These are phyloP conservation scores for Tapirus indicus DNA, from an alignment of 2,797 vertebrate genomes.

Conservation along the genomic window DNA sequence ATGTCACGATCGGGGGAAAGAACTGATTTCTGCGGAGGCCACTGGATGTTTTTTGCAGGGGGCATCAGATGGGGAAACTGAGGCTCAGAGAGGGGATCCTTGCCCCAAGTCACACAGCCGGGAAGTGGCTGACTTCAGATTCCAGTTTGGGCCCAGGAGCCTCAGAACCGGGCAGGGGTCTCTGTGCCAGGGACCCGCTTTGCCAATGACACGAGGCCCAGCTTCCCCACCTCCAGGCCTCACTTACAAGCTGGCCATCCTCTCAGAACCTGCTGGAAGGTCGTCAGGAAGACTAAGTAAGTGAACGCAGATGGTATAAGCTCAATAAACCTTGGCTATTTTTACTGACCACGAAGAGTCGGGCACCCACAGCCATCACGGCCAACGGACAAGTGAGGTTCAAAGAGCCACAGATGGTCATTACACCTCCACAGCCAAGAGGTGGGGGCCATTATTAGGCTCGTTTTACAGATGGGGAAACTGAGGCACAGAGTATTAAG, in stretches of 20 bases:
- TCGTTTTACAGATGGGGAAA: background rate
- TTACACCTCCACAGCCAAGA: background rate
- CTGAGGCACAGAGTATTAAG: background rate
- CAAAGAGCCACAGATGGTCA: background rate
- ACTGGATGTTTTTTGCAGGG: background rate
- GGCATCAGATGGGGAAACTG: background rate
- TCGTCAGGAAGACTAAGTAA: background rate
- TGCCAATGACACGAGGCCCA: background rate
- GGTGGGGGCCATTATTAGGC: background rate
- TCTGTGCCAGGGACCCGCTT: background rate
- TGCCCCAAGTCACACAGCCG: background rate
- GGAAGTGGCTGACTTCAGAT: background rate
- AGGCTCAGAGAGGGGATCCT: background rate
- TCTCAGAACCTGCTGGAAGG: background rate
- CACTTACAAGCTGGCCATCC: background rate
- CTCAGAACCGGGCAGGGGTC: background rate
- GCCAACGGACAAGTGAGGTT: no score
- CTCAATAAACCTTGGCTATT: background rate
- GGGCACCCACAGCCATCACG: no score
- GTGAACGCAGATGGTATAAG: background rate
- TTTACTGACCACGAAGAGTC: background rate
- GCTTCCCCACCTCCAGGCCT: background rate
- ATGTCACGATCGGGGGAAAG: accelerated
- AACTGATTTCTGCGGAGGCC: background rate
- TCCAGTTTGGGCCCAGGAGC: background rate